A percentile compares a stretch with the other conserved stretches of the same genome.
These are phyloP conservation scores for Mercenaria mercenaria DNA, from an alignment of 1,140 invertebrate species.

Conservation along the genomic window DNA sequence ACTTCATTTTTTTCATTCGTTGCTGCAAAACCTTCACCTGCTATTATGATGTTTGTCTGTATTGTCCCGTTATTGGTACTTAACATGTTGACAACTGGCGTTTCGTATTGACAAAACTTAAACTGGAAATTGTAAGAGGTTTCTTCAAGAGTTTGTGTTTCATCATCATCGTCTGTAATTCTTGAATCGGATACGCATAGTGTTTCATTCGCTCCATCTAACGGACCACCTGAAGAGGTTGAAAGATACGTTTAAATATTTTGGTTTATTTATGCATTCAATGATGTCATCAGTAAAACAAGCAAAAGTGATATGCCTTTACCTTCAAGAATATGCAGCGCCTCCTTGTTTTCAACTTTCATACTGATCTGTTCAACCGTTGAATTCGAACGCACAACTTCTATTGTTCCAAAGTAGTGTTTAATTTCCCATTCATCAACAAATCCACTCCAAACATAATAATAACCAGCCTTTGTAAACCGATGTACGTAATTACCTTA, in stretches of 20 bases:
- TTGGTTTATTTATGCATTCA: background rate
- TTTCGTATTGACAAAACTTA: constrained; percentile 70
- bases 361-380: constrained; percentile 57
- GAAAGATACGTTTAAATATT: background rate
- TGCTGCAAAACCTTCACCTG: constrained; percentile 71
- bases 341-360: constrained; percentile 65
- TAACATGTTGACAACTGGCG: constrained; percentile 68
- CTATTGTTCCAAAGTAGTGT: constrained; percentile 73
- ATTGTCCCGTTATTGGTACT: constrained; percentile 67
- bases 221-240: constrained; percentile 17
- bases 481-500: constrained; percentile 73
- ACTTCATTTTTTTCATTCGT: constrained; percentile 73
- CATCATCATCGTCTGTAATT: background rate
- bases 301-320: background rate
- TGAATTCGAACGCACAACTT: constrained; percentile 62
- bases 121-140: constrained; percentile 71
- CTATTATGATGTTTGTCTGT: constrained; percentile 66
- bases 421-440: constrained; percentile 71
- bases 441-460: constrained; percentile 78
- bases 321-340: constrained; percentile 61
- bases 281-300: background rate
- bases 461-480: constrained; percentile 75
- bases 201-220: background rate
- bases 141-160: too few species aligned
- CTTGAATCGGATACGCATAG: constrained; percentile 44